These are phyloP conservation scores for Ophioninae sp. DNA, from an alignment of 2,888 invertebrate species.

Conservation along the genomic window DNA sequence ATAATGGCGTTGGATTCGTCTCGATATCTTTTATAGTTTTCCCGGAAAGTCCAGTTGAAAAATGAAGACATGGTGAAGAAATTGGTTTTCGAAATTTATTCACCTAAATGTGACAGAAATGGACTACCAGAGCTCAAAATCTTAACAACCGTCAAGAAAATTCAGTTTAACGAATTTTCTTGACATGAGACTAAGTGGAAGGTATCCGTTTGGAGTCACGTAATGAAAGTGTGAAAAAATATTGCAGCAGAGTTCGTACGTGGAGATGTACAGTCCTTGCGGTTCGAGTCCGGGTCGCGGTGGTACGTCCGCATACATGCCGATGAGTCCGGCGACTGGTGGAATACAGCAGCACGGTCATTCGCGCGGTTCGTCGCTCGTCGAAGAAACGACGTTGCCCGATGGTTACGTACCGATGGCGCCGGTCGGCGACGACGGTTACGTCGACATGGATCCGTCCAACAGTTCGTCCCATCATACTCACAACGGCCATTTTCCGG, in stretches of 20 bases:
- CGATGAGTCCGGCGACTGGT: slow-evolving; percentile 82
- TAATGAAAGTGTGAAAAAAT: not conserved
- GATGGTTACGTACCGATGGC: slow-evolving; percentile 87
- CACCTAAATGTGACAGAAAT: no score
- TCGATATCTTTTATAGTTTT: no score
- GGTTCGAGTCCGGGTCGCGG: slow-evolving; percentile 81
- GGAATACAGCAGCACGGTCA: slow-evolving; percentile 82
- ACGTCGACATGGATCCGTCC: slow-evolving; percentile 85
- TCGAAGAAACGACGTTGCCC: slow-evolving; percentile 80
- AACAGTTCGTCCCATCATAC: slow-evolving; percentile 64
- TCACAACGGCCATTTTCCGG: slow-evolving; percentile 77
- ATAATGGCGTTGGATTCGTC: no score
- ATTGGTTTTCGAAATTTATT: no score
- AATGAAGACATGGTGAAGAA: no score
- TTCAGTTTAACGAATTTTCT: not conserved
- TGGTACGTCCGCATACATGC: slow-evolving; percentile 81
- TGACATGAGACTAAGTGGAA: not conserved
- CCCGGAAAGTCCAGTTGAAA: no score
- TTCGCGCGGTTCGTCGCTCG: slow-evolving; percentile 85
- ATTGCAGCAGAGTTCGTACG: slow-evolving; percentile 80
- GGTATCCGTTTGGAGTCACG: not conserved
- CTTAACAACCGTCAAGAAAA: no score
- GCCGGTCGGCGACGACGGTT: slow-evolving; percentile 83
- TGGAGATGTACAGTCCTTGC: slow-evolving; percentile 83
- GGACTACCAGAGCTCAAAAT: no score